Percentiles rank a stretch among this genome's conserved stretches.
These are phyloP conservation scores for Eulacestoma nigropectus DNA, from an alignment of 2,113 vertebrate species.

Conservation along the genomic window DNA sequence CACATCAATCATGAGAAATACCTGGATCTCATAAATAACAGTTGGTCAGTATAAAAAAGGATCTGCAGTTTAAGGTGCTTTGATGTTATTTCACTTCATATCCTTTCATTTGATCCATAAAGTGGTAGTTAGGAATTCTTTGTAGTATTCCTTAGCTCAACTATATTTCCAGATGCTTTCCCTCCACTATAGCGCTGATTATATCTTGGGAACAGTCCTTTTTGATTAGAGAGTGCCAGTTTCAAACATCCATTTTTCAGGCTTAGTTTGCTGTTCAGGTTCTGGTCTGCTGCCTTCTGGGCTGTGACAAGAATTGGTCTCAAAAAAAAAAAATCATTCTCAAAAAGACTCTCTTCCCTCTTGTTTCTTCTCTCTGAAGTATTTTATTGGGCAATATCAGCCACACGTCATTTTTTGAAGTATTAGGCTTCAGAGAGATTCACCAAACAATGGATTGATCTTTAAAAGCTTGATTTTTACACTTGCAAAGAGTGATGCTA, in stretches of 20 bases:
- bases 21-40: not conserved
- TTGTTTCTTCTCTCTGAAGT: not conserved
- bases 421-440: not conserved
- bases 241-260: not conserved
- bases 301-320: not conserved
- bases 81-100: not conserved
- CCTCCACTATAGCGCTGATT: not conserved
- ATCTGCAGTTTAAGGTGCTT: not conserved
- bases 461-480: not conserved
- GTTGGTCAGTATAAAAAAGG: not conserved
- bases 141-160: not conserved
- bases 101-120: slow-evolving; percentile 30
- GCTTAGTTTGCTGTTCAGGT: not conserved
- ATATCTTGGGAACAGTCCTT: not conserved
- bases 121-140: not conserved
- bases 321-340: not conserved
- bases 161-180: slow-evolving; percentile 21
- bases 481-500: not conserved
- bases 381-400: not conserved
- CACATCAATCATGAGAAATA: not conserved
- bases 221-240: not conserved
- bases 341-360: not conserved
- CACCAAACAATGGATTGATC: not conserved
- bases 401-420: not conserved
- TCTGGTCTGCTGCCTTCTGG: not conserved